phyloP scores from a whole-genome alignment of 2,888 invertebrate species.

The Mongoloraphidia duomilia region DNA sequence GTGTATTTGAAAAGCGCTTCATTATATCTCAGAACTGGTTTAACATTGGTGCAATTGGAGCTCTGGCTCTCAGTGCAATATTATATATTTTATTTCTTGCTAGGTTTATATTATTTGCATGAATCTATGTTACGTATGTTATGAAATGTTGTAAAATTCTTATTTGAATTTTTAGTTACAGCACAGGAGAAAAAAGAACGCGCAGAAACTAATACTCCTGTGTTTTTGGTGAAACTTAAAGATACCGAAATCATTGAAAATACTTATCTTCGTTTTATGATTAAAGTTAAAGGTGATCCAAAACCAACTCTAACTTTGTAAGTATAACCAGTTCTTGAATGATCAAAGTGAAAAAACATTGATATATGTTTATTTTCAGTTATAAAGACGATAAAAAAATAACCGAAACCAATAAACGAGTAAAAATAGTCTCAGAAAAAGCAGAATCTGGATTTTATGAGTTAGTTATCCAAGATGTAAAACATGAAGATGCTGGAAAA shows the following conservation, averaged over 20 bases:
- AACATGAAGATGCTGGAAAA: conserved; percentile 58
- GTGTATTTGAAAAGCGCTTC: too few relatives aligned
- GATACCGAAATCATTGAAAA: conserved; percentile 79
- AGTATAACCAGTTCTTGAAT: conserved; percentile 30
- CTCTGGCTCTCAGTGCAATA: too few relatives aligned
- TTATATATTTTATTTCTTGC: background rate
- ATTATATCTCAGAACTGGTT: too few relatives aligned
- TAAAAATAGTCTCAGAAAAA: conserved; percentile 57
- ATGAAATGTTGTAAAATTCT: conserved; percentile 1
- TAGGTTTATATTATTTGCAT: conserved; percentile 12
- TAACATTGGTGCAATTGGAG: too few relatives aligned
- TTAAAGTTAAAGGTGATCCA: conserved; percentile 76
- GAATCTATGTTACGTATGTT: conserved; percentile 1
- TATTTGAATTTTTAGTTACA: conserved; percentile 37
- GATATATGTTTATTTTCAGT: conserved; percentile 33
- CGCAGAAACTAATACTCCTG: conserved; percentile 59
- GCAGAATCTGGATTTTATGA: conserved; percentile 77
- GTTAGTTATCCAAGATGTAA: conserved; percentile 70
- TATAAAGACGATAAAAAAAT: conserved; percentile 70
- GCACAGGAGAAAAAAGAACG: conserved; percentile 55
- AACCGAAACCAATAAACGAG: conserved; percentile 46
- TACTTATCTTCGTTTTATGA: conserved; percentile 76
- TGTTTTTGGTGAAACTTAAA: conserved; percentile 71
- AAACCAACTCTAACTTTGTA: conserved; percentile 85
- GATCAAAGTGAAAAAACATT: background rate